A percentile compares a stretch with the other conserved stretches of the same genome.
Evolutionary conservation across 2,797 vertebrate genomes (phyloP).

Genomic region (Trematomus bernacchii): DNA sequence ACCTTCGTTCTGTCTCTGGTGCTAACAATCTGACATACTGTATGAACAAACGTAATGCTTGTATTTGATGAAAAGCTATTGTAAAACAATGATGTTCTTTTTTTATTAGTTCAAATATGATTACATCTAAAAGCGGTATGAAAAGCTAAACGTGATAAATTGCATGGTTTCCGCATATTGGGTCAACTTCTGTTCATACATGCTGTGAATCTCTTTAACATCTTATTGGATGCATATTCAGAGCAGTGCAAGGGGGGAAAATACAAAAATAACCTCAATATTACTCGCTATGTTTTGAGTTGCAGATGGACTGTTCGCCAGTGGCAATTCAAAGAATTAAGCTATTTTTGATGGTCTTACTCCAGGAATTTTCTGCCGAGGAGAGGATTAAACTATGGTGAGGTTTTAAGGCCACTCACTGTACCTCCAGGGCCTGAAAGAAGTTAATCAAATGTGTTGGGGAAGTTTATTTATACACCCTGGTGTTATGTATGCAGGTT

Average conservation of each 20-base stretch:
- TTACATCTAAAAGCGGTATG: too few species aligned
- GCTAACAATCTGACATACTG: too few species aligned
- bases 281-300: constrained; percentile 41
- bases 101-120: too few species aligned
- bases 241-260: not conserved
- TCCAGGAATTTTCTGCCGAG: constrained; percentile 64
- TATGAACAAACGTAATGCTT: too few species aligned
- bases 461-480: constrained; percentile 71
- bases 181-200: not conserved
- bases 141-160: too few species aligned
- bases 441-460: constrained; percentile 77
- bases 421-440: constrained; percentile 66
- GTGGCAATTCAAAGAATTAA: constrained; percentile 61
- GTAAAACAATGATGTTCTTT: too few species aligned
- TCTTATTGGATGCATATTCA: not conserved
- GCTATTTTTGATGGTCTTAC: constrained; percentile 70
- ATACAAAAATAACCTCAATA: constrained; percentile 35
- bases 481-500: constrained; percentile 60
- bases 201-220: not conserved
- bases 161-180: not conserved
- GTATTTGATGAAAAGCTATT: too few species aligned
- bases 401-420: constrained; percentile 61
- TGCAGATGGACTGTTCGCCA: constrained; percentile 49
- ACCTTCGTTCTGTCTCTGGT: too few species aligned
- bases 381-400: constrained; percentile 73